Conservation (phyloP, 2,888 invertebrate genomes). For the Oscheius sp. region DNA sequence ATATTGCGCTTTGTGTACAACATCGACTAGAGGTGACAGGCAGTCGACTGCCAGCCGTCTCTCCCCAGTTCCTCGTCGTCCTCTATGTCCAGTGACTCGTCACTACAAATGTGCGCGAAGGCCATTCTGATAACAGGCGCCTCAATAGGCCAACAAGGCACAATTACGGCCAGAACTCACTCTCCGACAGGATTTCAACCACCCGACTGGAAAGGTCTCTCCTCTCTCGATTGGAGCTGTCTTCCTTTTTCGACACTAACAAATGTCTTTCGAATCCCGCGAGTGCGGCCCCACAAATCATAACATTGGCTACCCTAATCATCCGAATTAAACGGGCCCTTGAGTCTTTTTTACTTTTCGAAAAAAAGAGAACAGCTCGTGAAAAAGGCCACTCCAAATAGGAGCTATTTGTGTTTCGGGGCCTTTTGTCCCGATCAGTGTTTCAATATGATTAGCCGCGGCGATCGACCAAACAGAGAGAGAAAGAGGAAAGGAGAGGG, state of each 20-base stretch:
- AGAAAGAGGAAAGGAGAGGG: background rate
- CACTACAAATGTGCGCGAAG: slow-evolving; percentile 30
- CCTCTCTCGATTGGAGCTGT: background rate
- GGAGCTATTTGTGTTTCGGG: slow-evolving; percentile 22
- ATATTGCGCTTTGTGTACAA: slow-evolving; percentile 28
- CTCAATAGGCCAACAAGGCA: slow-evolving; percentile 15
- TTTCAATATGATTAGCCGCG: slow-evolving; percentile 31
- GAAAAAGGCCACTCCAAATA: background rate
- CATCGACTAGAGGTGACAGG: background rate
- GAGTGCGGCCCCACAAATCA: slow-evolving; percentile 25
- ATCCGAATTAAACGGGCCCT: background rate
- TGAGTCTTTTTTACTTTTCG: background rate
- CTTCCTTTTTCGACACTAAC: slow-evolving; percentile 1
- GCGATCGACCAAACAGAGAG: slow-evolving; percentile 19
- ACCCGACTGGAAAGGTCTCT: background rate
- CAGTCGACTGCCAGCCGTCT: background rate
- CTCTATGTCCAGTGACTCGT: slow-evolving; percentile 24
- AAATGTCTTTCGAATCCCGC: slow-evolving; percentile 28
- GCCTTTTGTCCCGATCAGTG: slow-evolving; percentile 28
- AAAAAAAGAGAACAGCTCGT: background rate
- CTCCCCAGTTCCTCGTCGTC: background rate
- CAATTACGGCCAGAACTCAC: slow-evolving; percentile 19
- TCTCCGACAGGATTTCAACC: too few relatives aligned
- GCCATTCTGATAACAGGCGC: slow-evolving; percentile 18
- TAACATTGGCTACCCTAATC: slow-evolving; percentile 24